Evolutionary conservation across 2,888 invertebrate species (phyloP).

Genomic region (Allygus modestus): DNA sequence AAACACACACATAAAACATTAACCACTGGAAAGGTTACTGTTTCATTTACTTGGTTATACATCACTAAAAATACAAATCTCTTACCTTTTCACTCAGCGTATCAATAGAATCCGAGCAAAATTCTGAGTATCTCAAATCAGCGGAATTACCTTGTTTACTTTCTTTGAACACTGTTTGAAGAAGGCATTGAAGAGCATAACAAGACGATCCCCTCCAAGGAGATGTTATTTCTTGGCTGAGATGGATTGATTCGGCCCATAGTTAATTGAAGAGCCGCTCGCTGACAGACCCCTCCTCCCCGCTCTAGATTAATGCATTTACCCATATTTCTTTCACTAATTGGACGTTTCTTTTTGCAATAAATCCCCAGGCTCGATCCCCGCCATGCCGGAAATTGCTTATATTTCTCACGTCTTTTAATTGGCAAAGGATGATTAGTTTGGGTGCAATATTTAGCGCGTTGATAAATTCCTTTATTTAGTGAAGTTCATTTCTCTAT

Average conservation of each 20-base stretch:
- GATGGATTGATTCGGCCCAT: constrained; percentile 40
- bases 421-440: neutral
- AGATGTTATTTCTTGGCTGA: constrained; percentile 21
- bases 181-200: constrained; percentile 8
- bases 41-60: no score
- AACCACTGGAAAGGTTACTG: no score
- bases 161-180: neutral
- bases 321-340: constrained; percentile 59
- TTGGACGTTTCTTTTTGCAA: constrained; percentile 55
- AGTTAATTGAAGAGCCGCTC: constrained; percentile 25
- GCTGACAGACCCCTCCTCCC: constrained; percentile 13
- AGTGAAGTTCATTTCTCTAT: no score
- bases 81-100: no score
- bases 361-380: constrained; percentile 48
- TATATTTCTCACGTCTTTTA: constrained; percentile 35
- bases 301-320: constrained; percentile 49
- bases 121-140: no score
- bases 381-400: constrained; percentile 11
- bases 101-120: no score
- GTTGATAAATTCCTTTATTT: no score
- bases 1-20: no score
- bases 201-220: neutral
- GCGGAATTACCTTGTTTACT: no score
- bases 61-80: no score
- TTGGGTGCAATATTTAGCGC: constrained; percentile 81